These are phyloP conservation scores for Microcebus ravelobensis DNA, from an alignment of 2,113 vertebrate genomes.

Conservation along the genomic window DNA sequence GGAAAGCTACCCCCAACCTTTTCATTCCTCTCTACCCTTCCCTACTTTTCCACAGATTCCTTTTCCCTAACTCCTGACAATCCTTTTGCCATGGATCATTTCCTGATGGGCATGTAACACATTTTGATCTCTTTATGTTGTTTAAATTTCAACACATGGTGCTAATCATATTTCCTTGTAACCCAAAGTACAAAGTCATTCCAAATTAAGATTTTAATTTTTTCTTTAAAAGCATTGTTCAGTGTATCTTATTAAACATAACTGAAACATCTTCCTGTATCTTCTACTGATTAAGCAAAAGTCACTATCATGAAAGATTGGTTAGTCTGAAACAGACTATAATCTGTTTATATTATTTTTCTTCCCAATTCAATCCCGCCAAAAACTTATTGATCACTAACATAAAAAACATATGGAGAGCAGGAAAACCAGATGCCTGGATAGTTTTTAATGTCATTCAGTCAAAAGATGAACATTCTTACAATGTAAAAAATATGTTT, in stretches of 20 bases:
- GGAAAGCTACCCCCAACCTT: neutral
- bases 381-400: neutral
- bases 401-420: neutral
- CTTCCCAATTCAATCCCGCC: neutral
- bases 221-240: neutral
- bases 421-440: neutral
- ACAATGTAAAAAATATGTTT: neutral
- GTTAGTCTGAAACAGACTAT: neutral
- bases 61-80: neutral
- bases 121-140: neutral
- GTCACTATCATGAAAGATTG: neutral
- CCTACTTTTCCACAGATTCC: neutral
- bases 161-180: neutral
- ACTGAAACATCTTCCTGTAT: neutral
- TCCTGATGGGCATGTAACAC: neutral
- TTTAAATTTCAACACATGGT: conserved; percentile 4
- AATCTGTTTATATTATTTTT: conserved; percentile 28
- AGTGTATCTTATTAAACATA: neutral
- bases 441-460: neutral
- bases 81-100: neutral
- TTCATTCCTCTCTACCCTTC: neutral
- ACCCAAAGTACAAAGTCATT: neutral
- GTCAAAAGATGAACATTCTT: neutral
- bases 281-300: neutral
- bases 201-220: neutral